Conservation (phyloP, 2,113 vertebrate species). For the Saccopteryx bilineata region DNA sequence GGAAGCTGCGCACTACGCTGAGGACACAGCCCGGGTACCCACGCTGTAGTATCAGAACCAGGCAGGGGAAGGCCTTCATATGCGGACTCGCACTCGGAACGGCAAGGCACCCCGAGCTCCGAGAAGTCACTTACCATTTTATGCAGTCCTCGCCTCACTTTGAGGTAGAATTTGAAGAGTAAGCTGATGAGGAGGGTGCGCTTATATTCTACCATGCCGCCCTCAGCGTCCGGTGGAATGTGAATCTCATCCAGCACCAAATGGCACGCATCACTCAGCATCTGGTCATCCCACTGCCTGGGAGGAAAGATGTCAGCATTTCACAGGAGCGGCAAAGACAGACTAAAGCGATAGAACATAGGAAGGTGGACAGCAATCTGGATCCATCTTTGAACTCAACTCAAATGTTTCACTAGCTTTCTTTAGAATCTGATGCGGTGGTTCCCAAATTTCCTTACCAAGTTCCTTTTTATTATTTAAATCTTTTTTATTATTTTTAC, state of each 20-base stretch:
- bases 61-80: not conserved
- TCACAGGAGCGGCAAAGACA: not conserved
- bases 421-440: not conserved
- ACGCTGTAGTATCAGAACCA: not conserved
- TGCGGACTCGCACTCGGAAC: not conserved
- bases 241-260: slow-evolving; percentile 90
- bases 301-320: not conserved
- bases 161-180: slow-evolving; percentile 93
- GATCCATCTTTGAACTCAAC: not conserved
- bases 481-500: not conserved
- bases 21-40: fast-evolving
- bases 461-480: not conserved
- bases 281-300: slow-evolving; percentile 91
- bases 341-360: not conserved
- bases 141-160: slow-evolving; percentile 86
- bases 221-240: slow-evolving; percentile 83
- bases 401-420: not conserved
- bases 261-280: slow-evolving; percentile 89
- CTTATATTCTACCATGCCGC: slow-evolving; percentile 91
- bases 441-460: not conserved
- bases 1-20: fast-evolving
- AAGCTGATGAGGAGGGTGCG: slow-evolving; percentile 90
- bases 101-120: not conserved
- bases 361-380: not conserved
- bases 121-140: slow-evolving; percentile 85